Conservation (phyloP, 2,113 vertebrate species). For the Charina bottae region DNA sequence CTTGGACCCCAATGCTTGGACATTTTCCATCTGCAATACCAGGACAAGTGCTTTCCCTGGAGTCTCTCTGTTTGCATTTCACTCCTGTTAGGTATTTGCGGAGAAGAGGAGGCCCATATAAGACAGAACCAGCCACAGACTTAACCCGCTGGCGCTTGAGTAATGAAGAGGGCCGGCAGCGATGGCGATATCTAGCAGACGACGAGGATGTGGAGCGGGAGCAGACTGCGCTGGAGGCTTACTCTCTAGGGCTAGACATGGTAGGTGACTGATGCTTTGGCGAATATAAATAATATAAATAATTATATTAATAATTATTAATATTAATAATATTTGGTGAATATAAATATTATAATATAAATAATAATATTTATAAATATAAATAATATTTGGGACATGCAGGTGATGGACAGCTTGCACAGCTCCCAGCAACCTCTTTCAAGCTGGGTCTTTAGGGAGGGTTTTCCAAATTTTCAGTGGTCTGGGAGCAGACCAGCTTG, state of each 20-base stretch:
- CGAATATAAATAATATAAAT: too few relatives aligned
- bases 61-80: neutral
- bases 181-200: constrained; percentile 73
- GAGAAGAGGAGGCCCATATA: constrained; percentile 82
- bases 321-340: too few relatives aligned
- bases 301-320: too few relatives aligned
- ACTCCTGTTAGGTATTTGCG: constrained; percentile 71
- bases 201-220: constrained; percentile 55
- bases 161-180: constrained; percentile 80
- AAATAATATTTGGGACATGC: too few relatives aligned
- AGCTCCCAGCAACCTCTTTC: neutral
- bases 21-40: neutral
- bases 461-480: neutral
- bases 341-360: too few relatives aligned
- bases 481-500: neutral
- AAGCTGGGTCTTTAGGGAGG: neutral
- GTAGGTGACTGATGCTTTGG: constrained; percentile 53
- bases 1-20: neutral
- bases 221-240: constrained; percentile 78
- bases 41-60: neutral
- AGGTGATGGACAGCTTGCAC: neutral
- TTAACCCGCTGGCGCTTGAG: constrained; percentile 79
- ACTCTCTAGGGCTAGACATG: constrained; percentile 80
- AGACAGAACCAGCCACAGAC: constrained; percentile 76
- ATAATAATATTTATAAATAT: too few relatives aligned